Evolutionary conservation across 2,888 invertebrate species (phyloP), one percentile per base, ranked within the genome.

Genomic region (Nephrotoma flavescens): DNA sequence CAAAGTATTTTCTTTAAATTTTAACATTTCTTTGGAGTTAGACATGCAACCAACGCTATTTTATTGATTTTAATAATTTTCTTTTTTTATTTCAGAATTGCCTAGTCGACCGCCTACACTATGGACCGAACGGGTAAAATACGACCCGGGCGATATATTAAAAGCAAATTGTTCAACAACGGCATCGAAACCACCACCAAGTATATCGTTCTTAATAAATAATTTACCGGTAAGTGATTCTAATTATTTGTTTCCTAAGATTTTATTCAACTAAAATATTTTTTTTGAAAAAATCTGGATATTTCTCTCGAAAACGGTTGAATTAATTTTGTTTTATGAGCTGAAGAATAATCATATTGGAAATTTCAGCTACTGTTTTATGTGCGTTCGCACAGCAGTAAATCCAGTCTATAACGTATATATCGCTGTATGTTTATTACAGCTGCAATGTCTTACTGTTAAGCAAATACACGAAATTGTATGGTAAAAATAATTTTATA

Each of bases 151-250:
- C 19, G 95, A 96, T 89, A 92, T 93, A 86, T 92, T 96, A 88
- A 92, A 93, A 88, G 95, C 95, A 87, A 96, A 96, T 92, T 96
- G 96, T 91, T 94, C 95, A 11, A 94, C 95, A 12, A 94, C 94
- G 11, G 94, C 94, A 12, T 95, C 96, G 87, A 93, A 94, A 87
- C 96, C 96, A 0, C 93, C 94, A 42, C 94, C 95, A 86, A 93
- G 93, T 87, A 92, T 96, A 88, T 94, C 93, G 88, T 95, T 96
- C 92, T 93, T 93, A 90, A 93, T 96, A 89, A 96, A 96, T 90
- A 94, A 95, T 90, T 92, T 93, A 88, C 93, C 94, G 92, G 95
- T 95, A 91, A 95, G 95, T 93, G 87, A 57, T 31, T 31, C 31
- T 71, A 4, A 47, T 19, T 19, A 47, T 11, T 47, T 44, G 44